Conservation (phyloP, 35 echinoderm and acorn worm genomes). For the Heliocidaris erythrogramma region DNA sequence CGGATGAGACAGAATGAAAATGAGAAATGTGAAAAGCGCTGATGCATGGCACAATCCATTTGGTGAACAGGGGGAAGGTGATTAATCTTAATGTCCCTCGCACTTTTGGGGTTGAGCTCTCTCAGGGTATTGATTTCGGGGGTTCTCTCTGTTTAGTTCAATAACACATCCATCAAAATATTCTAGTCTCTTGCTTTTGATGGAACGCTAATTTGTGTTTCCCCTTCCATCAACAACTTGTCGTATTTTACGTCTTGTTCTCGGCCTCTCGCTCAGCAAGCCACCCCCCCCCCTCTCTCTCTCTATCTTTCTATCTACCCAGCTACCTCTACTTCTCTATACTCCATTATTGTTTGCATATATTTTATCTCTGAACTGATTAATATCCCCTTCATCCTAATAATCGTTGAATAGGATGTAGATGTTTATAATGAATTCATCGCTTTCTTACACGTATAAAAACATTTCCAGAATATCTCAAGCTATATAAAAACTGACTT, state of each 20-base stretch:
- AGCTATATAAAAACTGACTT: neutral
- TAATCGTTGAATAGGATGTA: no score
- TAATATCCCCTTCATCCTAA: no score
- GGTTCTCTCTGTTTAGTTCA: neutral
- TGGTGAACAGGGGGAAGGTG: slow-evolving; percentile 17
- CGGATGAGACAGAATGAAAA: slow-evolving; percentile 29
- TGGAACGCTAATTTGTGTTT: slow-evolving; percentile 17
- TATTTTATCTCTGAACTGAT: no score
- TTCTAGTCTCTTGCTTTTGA: neutral
- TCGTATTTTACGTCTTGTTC: neutral
- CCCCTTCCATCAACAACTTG: neutral
- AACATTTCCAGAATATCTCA: no score
- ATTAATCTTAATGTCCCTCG: slow-evolving; percentile 35
- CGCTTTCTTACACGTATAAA: no score
- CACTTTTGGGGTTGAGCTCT: slow-evolving; percentile 29
- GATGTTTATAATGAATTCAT: no score
- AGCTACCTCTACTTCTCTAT: neutral
- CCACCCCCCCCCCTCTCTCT: neutral
- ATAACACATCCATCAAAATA: slow-evolving; percentile 13
- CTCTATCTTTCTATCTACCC: neutral
- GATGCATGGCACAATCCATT: slow-evolving; percentile 49
- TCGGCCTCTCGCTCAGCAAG: neutral
- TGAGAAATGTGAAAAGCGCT: slow-evolving; percentile 17
- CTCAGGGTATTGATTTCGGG: neutral
- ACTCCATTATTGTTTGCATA: no score